Evolutionary conservation across 2,888 invertebrate species (phyloP).

Genomic region (Brachypalpus laphriformis): DNA sequence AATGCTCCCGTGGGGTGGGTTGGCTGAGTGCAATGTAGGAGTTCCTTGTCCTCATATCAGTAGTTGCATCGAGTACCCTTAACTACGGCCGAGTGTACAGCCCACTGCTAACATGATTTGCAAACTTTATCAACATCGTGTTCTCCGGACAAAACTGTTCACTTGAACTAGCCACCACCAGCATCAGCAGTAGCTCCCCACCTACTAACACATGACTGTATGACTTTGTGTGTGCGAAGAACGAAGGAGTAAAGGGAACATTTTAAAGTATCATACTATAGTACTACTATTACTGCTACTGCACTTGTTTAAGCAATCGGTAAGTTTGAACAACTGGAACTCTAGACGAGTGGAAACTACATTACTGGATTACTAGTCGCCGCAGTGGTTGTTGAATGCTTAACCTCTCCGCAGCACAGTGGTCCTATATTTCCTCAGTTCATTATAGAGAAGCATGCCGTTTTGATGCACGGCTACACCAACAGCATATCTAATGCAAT

Average conservation of each 20-base stretch:
- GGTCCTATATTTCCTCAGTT: constrained; percentile 10
- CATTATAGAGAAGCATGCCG: constrained; percentile 32
- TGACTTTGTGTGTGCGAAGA: constrained; percentile 11
- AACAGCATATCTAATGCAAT: constrained; percentile 56
- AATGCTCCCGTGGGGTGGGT: not conserved
- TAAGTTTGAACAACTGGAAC: constrained; percentile 57
- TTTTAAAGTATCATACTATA: constrained; percentile 22
- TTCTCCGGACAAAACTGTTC: constrained; percentile 55
- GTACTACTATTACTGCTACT: not conserved
- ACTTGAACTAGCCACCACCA: constrained; percentile 22
- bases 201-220: not conserved
- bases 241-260: not conserved
- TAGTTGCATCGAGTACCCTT: constrained; percentile 42
- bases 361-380: constrained; percentile 55
- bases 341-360: constrained; percentile 46
- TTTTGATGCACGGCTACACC: constrained; percentile 45
- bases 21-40: not conserved
- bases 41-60: not conserved
- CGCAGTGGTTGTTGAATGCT: constrained; percentile 26
- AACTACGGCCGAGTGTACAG: constrained; percentile 40
- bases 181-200: not conserved
- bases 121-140: constrained; percentile 62
- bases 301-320: constrained; percentile 47
- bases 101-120: constrained; percentile 61
- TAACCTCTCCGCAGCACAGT: not conserved